Evolutionary conservation across 2,113 vertebrate species (phyloP), one percentile per base, ranked within the genome.

Genomic region (Gadus macrocephalus): DNA sequence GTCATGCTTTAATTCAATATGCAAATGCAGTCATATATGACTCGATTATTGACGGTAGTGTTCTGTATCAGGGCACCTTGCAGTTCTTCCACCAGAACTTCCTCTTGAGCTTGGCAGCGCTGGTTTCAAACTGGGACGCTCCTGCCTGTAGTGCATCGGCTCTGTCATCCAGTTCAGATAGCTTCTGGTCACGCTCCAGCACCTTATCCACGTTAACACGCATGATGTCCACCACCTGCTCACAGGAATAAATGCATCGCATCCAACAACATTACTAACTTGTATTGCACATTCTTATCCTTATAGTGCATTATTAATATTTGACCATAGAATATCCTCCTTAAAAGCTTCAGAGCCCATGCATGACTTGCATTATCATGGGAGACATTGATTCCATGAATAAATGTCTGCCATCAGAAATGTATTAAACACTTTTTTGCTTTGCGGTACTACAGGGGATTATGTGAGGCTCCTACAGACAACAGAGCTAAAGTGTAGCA

Each of bases 161-260:
- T 0, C 97, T 89, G 82, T 98, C 95, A 14, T 98, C 97, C 76
- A 98, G 68, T 69, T 98, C 96, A 0, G 95, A 91, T 11, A 96
- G 91, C 87, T 98, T 98, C 86, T 95, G 93, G 27, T 98, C 97
- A 61, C 97, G 88, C 69, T 98, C 97, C 87, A 98, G 59, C 0
- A 98, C 97, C 85, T 97, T 97, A 85, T 98, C 96, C 84, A 98
- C 97, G 0, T 98, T 98, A 70, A 97, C 96, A 8, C 96, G 86
- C 96, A 98, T 98, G 78, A 98, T 98, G 88, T 96, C 96, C 83
- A 98, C 96, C 67, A 98, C 96, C 96, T 98, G 22, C 1, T 28
- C 16, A 69, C 6, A 60, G 8, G 72, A 3, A 64, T 1, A 68
- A 5, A 63, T 28, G 58, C 17, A 7, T 59, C 19, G 15, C 58